Conservation (phyloP, 2,888 invertebrate species). For the Labia minor region DNA sequence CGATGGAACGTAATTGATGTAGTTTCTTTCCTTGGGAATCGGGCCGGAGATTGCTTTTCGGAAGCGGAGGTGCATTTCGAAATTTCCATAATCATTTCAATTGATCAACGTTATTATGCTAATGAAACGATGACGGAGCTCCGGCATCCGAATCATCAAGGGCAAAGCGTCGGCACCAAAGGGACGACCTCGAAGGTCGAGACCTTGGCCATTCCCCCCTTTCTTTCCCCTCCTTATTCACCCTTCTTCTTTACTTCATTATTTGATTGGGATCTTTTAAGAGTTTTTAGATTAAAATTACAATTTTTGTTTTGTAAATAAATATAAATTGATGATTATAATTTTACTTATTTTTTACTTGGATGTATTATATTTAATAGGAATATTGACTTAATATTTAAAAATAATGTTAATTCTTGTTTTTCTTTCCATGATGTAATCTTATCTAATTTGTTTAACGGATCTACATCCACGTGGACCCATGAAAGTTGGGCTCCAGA, state of each 20-base stretch:
- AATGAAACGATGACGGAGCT: neutral
- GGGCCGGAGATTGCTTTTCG: neutral
- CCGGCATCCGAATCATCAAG: neutral
- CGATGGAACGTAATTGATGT: no score
- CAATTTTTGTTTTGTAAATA: neutral
- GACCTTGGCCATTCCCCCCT: neutral
- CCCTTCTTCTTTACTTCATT: neutral
- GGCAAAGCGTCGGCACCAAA: neutral
- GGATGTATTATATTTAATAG: no score
- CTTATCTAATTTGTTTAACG: no score
- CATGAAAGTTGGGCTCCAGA: no score
- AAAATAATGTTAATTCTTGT: no score
- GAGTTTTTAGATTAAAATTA: neutral
- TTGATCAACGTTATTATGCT: neutral
- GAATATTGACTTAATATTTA: no score
- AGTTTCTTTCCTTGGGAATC: neutral
- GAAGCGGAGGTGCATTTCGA: neutral
- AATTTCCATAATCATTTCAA: neutral
- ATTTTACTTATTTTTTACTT: neutral
- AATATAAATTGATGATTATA: neutral
- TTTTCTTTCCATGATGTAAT: no score
- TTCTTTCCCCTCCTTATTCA: neutral
- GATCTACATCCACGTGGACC: no score
- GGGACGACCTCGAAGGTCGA: conserved; percentile 7
- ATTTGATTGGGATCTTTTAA: neutral